A percentile compares a stretch with the other conserved stretches of the same genome.
These are phyloP conservation scores for Clarias laeviceps DNA, from an alignment of 2,797 vertebrate species.

Conservation along the genomic window DNA sequence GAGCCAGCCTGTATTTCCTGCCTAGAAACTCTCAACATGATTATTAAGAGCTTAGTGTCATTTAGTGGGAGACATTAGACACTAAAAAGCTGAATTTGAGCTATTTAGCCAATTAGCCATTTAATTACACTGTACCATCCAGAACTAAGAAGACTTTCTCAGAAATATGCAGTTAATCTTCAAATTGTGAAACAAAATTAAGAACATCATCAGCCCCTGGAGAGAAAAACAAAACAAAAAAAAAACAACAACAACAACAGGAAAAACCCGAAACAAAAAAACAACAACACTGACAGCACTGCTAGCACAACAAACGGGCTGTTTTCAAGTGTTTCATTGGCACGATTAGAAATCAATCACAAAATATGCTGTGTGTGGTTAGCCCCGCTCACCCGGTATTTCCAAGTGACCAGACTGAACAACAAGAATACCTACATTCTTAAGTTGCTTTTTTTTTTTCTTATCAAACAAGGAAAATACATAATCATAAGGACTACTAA, in stretches of 20 bases:
- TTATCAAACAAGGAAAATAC: conserved; percentile 77
- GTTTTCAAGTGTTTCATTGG: conserved; percentile 80
- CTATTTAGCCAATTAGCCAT: conserved; percentile 25
- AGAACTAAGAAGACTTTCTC: conserved; percentile 67
- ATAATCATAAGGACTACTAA: conserved; percentile 74
- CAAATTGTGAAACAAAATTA: conserved; percentile 56
- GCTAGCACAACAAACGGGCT: conserved; percentile 72
- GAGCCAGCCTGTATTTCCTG: conserved; percentile 85
- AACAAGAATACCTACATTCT: conserved; percentile 82
- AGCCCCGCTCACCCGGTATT: conserved; percentile 55
- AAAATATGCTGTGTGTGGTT: conserved; percentile 65
- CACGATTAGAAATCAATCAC: conserved; percentile 81
- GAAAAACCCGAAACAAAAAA: conserved; percentile 62
- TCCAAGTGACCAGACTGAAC: conserved; percentile 73
- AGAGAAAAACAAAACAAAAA: conserved; percentile 66
- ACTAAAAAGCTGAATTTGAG: background rate
- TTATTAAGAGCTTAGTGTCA: conserved; percentile 51
- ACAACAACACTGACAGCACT: conserved; percentile 74
- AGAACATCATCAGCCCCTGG: conserved; percentile 70
- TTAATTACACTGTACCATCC: conserved; percentile 68
- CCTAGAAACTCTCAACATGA: conserved; percentile 61
- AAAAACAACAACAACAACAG: conserved; percentile 57
- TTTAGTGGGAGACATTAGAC: conserved; percentile 15
- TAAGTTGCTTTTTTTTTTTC: conserved; percentile 67
- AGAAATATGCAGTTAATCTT: conserved; percentile 63